Percentiles rank a stretch among this genome's conserved stretches.
phyloP scores from a whole-genome alignment of 2,888 invertebrate genomes.

The Heliconius hortense region DNA sequence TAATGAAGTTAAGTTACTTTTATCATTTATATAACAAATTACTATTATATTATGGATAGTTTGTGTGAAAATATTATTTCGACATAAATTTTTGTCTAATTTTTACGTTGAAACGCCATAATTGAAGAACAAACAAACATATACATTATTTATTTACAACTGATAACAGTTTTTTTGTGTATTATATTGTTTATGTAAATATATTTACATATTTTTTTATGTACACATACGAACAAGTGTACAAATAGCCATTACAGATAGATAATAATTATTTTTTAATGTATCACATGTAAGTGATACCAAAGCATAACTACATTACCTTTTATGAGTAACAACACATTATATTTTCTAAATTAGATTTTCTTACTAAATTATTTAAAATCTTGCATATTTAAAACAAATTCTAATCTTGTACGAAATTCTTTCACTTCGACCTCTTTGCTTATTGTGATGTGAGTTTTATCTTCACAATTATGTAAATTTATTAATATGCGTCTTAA shows the following conservation, averaged over 20 bases:
- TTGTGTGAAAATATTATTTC: neutral
- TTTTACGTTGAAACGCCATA: no score
- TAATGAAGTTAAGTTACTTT: neutral
- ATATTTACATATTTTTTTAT: no score
- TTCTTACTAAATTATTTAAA: neutral
- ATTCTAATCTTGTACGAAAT: constrained; percentile 26
- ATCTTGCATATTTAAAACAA: constrained; percentile 5
- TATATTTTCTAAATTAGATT: neutral
- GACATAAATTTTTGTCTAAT: no score
- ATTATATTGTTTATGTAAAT: no score
- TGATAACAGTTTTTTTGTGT: no score
- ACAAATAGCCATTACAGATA: no score
- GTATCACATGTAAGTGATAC: no score
- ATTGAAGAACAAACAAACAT: no score
- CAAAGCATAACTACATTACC: neutral
- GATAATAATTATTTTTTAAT: no score
- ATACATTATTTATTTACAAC: no score
- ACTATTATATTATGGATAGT: neutral
- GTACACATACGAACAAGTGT: no score
- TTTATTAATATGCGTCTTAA: constrained; percentile 31
- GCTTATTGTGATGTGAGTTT: constrained; percentile 33
- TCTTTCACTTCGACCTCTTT: constrained; percentile 34
- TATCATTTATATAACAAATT: neutral
- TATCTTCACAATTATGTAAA: constrained; percentile 35
- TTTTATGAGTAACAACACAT: neutral